Evolutionary conservation across 2,113 vertebrate species (phyloP).

Genomic region (Parus major): DNA sequence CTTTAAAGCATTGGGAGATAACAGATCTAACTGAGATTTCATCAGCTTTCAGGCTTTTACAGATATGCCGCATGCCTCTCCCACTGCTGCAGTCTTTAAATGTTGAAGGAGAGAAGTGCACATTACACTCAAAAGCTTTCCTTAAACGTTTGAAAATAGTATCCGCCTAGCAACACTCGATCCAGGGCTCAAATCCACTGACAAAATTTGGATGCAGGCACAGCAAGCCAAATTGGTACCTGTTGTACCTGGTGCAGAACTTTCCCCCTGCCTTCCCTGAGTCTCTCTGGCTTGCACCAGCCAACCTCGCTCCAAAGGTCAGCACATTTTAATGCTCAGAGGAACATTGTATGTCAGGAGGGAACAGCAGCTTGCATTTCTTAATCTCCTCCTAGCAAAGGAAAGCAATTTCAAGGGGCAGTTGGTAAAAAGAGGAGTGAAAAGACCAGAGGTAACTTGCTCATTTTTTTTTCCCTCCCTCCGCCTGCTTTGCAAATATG

Average conservation of each 20-base stretch:
- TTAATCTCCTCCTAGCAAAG: background rate
- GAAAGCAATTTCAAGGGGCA: background rate
- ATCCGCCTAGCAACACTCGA: background rate
- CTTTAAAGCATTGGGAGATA: slow-evolving; percentile 81
- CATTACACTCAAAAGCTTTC: slow-evolving; percentile 56
- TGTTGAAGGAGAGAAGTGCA: slow-evolving; percentile 66
- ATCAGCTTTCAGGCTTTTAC: slow-evolving; percentile 69
- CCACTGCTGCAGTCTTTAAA: slow-evolving; percentile 65
- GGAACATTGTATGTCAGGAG: background rate
- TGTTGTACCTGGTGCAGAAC: background rate
- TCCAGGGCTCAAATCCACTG: background rate
- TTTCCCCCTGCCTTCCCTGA: background rate
- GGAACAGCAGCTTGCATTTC: background rate
- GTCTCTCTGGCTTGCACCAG: background rate
- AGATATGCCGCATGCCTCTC: slow-evolving; percentile 58
- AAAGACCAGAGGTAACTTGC: background rate
- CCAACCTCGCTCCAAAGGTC: background rate
- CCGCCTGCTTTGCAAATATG: slow-evolving; percentile 15
- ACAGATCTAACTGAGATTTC: slow-evolving; percentile 80
- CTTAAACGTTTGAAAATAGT: slow-evolving; percentile 63
- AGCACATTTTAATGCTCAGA: background rate
- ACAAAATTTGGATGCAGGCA: background rate
- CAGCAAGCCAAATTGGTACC: slow-evolving; percentile 23
- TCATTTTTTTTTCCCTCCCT: background rate
- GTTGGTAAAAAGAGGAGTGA: background rate